A percentile compares a stretch with the other conserved stretches of the same genome.
Evolutionary conservation across 2,113 vertebrate species (phyloP).

Genomic region (Plestiodon gilberti): DNA sequence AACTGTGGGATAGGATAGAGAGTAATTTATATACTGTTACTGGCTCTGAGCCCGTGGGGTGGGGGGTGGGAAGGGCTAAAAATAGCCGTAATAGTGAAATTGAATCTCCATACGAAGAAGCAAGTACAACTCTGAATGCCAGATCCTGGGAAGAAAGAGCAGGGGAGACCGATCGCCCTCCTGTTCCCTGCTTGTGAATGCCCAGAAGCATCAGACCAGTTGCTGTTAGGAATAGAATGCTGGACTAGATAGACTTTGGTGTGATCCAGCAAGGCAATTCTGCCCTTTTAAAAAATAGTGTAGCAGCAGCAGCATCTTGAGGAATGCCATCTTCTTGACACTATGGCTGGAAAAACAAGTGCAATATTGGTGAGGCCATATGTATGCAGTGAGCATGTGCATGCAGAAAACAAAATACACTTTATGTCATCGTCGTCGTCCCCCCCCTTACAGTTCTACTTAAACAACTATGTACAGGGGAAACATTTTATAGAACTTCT

Average conservation of each 20-base stretch:
- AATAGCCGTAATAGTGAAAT: not conserved
- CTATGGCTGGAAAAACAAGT: not conserved
- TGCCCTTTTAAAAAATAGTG: too few relatives aligned
- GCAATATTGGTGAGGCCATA: not conserved
- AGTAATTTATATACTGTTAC: not conserved
- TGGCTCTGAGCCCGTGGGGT: not conserved
- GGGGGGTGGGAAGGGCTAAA: not conserved
- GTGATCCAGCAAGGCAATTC: too few relatives aligned
- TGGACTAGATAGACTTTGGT: not conserved
- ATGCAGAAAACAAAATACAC: not conserved
- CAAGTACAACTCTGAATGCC: not conserved
- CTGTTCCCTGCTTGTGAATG: not conserved
- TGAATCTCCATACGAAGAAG: not conserved
- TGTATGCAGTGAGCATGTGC: not conserved
- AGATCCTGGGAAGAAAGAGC: not conserved
- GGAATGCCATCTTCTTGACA: not conserved
- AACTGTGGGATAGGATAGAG: not conserved
- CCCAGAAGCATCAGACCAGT: not conserved
- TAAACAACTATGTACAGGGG: not conserved
- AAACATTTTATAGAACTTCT: not conserved
- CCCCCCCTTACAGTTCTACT: not conserved
- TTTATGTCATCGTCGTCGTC: too few relatives aligned
- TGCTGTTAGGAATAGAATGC: too few relatives aligned
- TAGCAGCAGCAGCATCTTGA: too few relatives aligned
- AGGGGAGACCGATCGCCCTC: not conserved